phyloP scores from a whole-genome alignment of 2,888 invertebrate genomes.

The Sialis fuliginosa region DNA sequence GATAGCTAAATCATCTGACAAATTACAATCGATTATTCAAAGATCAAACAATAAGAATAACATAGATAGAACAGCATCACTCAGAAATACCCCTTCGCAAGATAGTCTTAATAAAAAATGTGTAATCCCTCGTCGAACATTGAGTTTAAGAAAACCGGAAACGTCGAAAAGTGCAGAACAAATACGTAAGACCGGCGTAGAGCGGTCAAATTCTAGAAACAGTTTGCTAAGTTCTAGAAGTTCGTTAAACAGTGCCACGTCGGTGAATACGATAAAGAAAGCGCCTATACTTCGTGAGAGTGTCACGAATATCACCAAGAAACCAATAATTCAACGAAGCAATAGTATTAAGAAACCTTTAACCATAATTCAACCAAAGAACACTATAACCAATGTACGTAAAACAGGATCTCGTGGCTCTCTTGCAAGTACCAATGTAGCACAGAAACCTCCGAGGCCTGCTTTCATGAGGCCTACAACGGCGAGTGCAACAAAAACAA shows the following conservation, averaged over 20 bases:
- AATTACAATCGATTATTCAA: slow-evolving; percentile 16
- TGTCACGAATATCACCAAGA: slow-evolving; percentile 19
- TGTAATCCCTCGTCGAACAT: slow-evolving; percentile 23
- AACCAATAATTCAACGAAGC: slow-evolving; percentile 17
- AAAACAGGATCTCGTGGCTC: slow-evolving; percentile 16
- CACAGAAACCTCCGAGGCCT: slow-evolving; percentile 24
- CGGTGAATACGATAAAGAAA: slow-evolving; percentile 59
- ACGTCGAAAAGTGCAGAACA: slow-evolving; percentile 19
- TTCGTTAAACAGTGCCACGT: slow-evolving; percentile 65
- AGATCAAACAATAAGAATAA: slow-evolving; percentile 12
- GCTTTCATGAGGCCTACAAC: slow-evolving; percentile 80
- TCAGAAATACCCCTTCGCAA: slow-evolving; percentile 15
- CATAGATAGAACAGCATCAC: slow-evolving; percentile 16
- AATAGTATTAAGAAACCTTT: slow-evolving; percentile 9
- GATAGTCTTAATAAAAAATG: slow-evolving; percentile 17
- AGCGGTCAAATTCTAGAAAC: slow-evolving; percentile 59
- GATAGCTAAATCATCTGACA: slow-evolving; percentile 3
- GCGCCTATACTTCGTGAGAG: slow-evolving; percentile 32
- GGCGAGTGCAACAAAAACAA: slow-evolving; percentile 59
- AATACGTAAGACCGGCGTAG: slow-evolving; percentile 30
- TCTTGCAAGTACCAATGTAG: slow-evolving; percentile 22
- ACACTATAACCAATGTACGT: slow-evolving; percentile 9
- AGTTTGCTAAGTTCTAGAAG: slow-evolving; percentile 69
- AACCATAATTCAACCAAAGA: slow-evolving; percentile 8
- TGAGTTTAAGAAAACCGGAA: slow-evolving; percentile 20